phyloP scores from a whole-genome alignment of 1,140 invertebrate genomes.

The Cyrtorhinus lividipennis region DNA sequence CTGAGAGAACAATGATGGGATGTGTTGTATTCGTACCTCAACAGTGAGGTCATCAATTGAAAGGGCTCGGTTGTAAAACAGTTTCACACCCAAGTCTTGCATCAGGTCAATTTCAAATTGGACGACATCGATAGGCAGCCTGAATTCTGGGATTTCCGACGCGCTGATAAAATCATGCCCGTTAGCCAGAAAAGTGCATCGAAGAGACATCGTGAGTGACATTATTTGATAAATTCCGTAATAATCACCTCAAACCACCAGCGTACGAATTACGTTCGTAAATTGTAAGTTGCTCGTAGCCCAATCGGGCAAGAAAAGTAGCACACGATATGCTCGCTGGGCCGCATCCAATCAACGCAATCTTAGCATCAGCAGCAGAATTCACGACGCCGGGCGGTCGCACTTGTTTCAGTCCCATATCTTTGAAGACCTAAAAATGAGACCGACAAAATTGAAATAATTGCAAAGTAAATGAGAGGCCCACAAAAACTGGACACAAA shows the following conservation, averaged over 20 bases:
- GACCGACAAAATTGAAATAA: too few species aligned
- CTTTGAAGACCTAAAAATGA: conserved; percentile 61
- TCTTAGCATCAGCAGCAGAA: conserved; percentile 51
- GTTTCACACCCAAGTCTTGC: conserved; percentile 82
- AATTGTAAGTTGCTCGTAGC: conserved; percentile 81
- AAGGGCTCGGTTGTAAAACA: conserved; percentile 47
- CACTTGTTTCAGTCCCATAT: conserved; percentile 82
- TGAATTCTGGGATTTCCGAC: conserved; percentile 93
- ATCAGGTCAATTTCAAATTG: conserved; percentile 87
- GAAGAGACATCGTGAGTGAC: background rate
- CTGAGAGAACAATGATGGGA: too few species aligned
- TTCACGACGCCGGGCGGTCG: conserved; percentile 46
- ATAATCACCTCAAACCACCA: conserved; percentile 78
- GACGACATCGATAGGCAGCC: conserved; percentile 81
- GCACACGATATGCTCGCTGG: conserved; percentile 95
- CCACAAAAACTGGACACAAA: too few species aligned
- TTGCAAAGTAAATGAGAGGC: too few species aligned
- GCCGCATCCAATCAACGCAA: conserved; percentile 85
- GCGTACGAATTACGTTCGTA: conserved; percentile 79
- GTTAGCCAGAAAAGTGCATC: background rate
- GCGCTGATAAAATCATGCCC: conserved; percentile 43
- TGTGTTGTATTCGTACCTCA: conserved; percentile 33
- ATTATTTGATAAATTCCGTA: too few species aligned
- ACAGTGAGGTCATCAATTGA: conserved; percentile 55
- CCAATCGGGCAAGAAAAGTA: conserved; percentile 82